phyloP scores from a whole-genome alignment of 2,888 invertebrate genomes.

The Thereva nobilitata region DNA sequence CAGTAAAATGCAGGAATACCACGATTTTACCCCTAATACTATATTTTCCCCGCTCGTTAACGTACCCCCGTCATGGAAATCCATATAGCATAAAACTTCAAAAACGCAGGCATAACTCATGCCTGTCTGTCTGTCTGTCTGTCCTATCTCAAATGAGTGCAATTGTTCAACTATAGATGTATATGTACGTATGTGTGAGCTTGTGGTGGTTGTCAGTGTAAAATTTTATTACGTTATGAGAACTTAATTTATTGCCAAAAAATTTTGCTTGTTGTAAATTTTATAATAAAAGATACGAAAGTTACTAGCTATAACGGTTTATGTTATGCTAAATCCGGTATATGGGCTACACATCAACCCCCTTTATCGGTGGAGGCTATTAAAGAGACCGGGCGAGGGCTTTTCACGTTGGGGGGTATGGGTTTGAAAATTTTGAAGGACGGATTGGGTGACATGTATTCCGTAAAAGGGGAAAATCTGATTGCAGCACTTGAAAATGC shows the following conservation, averaged over 20 bases:
- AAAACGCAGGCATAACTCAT: conserved; percentile 35
- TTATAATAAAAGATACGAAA: conserved; percentile 30
- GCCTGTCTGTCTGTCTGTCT: conserved; percentile 24
- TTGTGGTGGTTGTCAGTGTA: conserved; percentile 49
- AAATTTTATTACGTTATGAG: conserved; percentile 57
- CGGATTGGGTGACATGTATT: not conserved
- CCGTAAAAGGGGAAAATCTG: conserved; percentile 20
- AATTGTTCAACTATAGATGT: conserved; percentile 20
- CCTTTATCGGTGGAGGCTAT: too few relatives aligned
- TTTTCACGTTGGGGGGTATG: not conserved
- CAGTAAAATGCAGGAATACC: too few relatives aligned
- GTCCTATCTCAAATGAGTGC: conserved; percentile 30
- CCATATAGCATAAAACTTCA: conserved; percentile 28
- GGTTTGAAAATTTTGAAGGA: not conserved
- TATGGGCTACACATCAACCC: too few relatives aligned
- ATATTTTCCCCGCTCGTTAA: not conserved
- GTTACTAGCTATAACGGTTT: not conserved
- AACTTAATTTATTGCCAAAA: conserved; percentile 57
- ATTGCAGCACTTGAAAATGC: conserved; percentile 34
- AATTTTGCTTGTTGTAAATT: conserved; percentile 40
- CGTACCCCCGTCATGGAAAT: not conserved
- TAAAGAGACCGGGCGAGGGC: not conserved
- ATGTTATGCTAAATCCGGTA: too few relatives aligned
- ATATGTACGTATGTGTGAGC: too few relatives aligned
- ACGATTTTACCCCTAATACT: too few relatives aligned